Percentiles rank a stretch among this genome's conserved stretches.
These are phyloP conservation scores for Lasaia peninsularis DNA, from an alignment of 1,140 invertebrate genomes.

Conservation along the genomic window DNA sequence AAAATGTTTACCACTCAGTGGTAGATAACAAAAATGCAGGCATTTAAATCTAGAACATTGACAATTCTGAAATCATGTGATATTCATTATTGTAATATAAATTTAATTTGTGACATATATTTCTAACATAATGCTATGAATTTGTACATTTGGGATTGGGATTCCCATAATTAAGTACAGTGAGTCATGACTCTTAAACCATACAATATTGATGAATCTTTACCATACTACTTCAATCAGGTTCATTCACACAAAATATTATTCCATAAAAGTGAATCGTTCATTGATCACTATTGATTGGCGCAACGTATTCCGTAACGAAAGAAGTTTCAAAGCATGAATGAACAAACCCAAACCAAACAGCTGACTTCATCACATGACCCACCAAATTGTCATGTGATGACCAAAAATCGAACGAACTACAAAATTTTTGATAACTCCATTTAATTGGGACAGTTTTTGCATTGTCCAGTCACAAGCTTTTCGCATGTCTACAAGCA, in stretches of 20 bases:
- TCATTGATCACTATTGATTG: not conserved
- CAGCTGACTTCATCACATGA: constrained; percentile 46
- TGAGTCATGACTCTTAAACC: too few relatives aligned
- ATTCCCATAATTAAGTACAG: too few relatives aligned
- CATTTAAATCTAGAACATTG: not conserved
- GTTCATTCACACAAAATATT: not conserved
- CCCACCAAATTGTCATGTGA: constrained; percentile 50
- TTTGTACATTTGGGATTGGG: too few relatives aligned
- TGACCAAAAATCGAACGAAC: constrained; percentile 13
- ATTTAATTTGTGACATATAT: too few relatives aligned
- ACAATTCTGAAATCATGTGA: not conserved
- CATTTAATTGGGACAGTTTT: not conserved
- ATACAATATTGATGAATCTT: too few relatives aligned
- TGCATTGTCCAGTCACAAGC: not conserved
- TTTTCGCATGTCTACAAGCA: not conserved
- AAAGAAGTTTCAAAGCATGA: not conserved
- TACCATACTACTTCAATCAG: too few relatives aligned
- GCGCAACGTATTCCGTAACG: not conserved
- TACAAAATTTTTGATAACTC: not conserved
- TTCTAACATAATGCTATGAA: too few relatives aligned
- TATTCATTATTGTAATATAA: not conserved
- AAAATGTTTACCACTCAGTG: not conserved
- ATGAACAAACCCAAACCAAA: not conserved
- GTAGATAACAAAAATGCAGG: not conserved
- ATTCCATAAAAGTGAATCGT: too few relatives aligned